Conservation (phyloP, 2,797 vertebrate genomes). For the Eospalax fontanierii region DNA sequence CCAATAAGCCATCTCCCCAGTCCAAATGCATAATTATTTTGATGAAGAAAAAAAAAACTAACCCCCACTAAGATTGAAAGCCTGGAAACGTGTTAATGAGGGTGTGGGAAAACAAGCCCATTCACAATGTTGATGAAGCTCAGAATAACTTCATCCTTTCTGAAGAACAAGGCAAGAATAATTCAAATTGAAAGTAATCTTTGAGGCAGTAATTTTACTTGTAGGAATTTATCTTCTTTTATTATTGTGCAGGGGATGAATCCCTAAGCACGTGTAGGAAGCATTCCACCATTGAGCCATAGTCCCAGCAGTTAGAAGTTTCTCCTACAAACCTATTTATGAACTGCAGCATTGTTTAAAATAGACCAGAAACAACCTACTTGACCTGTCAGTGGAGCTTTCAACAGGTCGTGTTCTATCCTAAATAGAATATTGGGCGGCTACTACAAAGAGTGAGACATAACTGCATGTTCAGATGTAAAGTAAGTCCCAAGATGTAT, state of each 20-base stretch:
- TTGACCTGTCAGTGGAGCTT: neutral
- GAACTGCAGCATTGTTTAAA: slow-evolving; percentile 30
- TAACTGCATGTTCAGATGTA: neutral
- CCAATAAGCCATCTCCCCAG: too few species aligned
- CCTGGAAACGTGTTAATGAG: neutral
- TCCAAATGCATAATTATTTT: neutral
- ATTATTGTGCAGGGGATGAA: neutral
- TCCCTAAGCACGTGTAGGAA: neutral
- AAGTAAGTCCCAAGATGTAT: slow-evolving; percentile 1
- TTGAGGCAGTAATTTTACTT: slow-evolving; percentile 10
- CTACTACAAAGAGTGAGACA: neutral
- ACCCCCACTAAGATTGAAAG: neutral
- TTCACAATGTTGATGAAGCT: neutral
- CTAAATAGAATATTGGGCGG: neutral
- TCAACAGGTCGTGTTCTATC: neutral
- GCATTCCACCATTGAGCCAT: neutral
- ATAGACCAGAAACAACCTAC: neutral
- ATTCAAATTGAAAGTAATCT: neutral
- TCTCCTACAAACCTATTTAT: neutral
- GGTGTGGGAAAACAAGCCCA: neutral
- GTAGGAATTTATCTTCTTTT: neutral
- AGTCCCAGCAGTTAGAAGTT: neutral
- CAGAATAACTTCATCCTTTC: slow-evolving; percentile 7
- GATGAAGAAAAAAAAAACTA: neutral
- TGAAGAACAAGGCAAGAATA: slow-evolving; percentile 21